Base-by-base conservation (phyloP, 2,797 vertebrate species). In the Brachymystax lenok region DNA sequence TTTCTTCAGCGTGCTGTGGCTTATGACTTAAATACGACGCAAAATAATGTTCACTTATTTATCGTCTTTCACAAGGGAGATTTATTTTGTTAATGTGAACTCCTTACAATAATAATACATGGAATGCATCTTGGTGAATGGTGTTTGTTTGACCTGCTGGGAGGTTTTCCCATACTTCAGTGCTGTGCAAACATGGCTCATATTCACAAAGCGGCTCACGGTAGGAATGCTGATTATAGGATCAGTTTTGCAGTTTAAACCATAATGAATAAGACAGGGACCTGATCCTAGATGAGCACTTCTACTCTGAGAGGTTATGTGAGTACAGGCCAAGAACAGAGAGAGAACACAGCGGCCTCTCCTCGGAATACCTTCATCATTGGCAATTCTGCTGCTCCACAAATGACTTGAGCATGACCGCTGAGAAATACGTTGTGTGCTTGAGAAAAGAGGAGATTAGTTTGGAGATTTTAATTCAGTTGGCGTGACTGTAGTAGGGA, bases 331-430 rank as follows among this genome's bases (percentile, higher is more conserved):
- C 35, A 35, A 35, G 35, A 35, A 35, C 35, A 59, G 71, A 59
- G 12, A 50, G n/a, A 8, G 14, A 10, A 66, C 35, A 7, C 35
- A 28, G 3, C 3, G 14, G 24, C 12, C 2, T 28, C 51, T 35
- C 6, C 52, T 51, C 30, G 3, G 46, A 79, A 71, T n/a, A 63
- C 52, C 70, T 76, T 35, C 28, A 51, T 84, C 81, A 77, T 81
- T 85, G 79, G 68, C 83, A 63, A 77, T 83, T 79, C 67, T 54
- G 67, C 82, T 80, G 30, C 69, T 74, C 30, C 35, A 56, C 77
- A 83, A 86, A 86, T 90, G 83, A 86, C 75, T 83, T 30, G 3
- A 77, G 86, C 79, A 84, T 91, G 90, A 91, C 88, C 76, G 50
- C 72, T 75, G 77, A 84, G 79, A 78, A 75, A 83, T 80, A 82